Evolutionary conservation across 2,797 vertebrate genomes (phyloP), one percentile per base, ranked within the genome.

Genomic region (Vipera ursinii): DNA sequence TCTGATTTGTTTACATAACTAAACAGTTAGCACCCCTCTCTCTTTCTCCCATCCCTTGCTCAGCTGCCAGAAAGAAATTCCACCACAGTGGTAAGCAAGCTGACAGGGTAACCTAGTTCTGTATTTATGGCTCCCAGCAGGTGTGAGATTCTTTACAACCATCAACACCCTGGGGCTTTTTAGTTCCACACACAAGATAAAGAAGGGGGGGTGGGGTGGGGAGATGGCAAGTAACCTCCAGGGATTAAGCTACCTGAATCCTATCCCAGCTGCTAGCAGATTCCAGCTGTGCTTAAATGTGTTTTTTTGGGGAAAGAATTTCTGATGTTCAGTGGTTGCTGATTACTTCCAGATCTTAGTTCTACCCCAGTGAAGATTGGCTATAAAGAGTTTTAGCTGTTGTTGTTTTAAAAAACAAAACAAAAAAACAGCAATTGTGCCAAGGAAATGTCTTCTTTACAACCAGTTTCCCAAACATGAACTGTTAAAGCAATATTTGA

Each of bases 291-390:
- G 98, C 98, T 98, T 98, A 99, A 99, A 98, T 99, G 98, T 98
- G 98, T 93, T 97, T 99, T 98, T 98, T 59, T 13, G 55, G 65
- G 96, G 26, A 96, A 98, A 98, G 98, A 98, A 98, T 99, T 98
- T 99, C 98, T 99, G 98, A 97, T 98, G 98, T 98, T 98, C 98
- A 97, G 97, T 96, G 98, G 98, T 98, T 98, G 98, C 98, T 99
- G 98, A 99, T 99, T 99, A 99, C 98, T 99, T 99, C 98, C 98
- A 99, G 98, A 99, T 99, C 99, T 99, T 99, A 99, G 97, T 99
- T 99, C 99, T 98, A 98, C 98, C 91, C 98, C 98, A 98, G 97
- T 96, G 97, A 98, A 99, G 98, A 98, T 98, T 98, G 98, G 97
- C 98, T 98, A 97, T 97, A 97, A 98, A 98, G 98, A 98, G 97